Percentiles rank a stretch among this genome's conserved stretches.
Evolutionary conservation across 2,797 vertebrate genomes (phyloP).

Genomic region (Cyprinodon diabolis): DNA sequence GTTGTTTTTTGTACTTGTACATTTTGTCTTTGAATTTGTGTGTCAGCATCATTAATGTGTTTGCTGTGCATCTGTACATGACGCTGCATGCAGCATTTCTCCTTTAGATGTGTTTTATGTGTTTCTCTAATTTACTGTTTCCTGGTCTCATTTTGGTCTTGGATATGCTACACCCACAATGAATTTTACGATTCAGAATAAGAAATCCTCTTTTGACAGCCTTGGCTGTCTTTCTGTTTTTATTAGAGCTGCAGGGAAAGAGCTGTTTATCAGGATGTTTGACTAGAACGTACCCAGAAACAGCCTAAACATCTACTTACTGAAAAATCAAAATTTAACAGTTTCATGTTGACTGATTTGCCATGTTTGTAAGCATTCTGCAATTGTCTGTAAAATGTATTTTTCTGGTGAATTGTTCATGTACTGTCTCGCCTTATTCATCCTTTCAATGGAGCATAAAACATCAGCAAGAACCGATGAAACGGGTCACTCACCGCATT

Average conservation of each 20-base stretch:
- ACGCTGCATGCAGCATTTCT: too few relatives aligned
- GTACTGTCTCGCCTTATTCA: constrained; percentile 78
- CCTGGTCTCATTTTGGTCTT: too few relatives aligned
- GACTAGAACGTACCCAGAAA: background rate
- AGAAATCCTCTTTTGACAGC: constrained; percentile 12
- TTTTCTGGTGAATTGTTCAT: constrained; percentile 58
- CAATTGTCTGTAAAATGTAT: constrained; percentile 57
- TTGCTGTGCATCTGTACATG: too few relatives aligned
- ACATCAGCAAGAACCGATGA: constrained; percentile 32
- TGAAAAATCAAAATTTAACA: constrained; percentile 11
- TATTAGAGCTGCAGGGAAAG: constrained; percentile 15
- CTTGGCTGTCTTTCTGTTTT: constrained; percentile 15
- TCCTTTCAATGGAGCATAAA: constrained; percentile 59
- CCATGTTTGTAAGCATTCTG: constrained; percentile 30
- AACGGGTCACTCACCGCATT: constrained; percentile 26
- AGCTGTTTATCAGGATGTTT: constrained; percentile 18
- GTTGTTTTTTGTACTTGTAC: too few relatives aligned
- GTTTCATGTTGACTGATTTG: constrained; percentile 16
- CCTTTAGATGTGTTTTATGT: too few relatives aligned
- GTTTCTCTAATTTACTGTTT: too few relatives aligned
- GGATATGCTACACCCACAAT: constrained; percentile 18
- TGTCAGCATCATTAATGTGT: too few relatives aligned
- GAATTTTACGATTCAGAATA: constrained; percentile 32
- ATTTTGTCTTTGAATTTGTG: too few relatives aligned
- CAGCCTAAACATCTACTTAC: constrained; percentile 1